Evolutionary conservation across 2,113 vertebrate genomes (phyloP).

Genomic region (Pogonocichla stellata): DNA sequence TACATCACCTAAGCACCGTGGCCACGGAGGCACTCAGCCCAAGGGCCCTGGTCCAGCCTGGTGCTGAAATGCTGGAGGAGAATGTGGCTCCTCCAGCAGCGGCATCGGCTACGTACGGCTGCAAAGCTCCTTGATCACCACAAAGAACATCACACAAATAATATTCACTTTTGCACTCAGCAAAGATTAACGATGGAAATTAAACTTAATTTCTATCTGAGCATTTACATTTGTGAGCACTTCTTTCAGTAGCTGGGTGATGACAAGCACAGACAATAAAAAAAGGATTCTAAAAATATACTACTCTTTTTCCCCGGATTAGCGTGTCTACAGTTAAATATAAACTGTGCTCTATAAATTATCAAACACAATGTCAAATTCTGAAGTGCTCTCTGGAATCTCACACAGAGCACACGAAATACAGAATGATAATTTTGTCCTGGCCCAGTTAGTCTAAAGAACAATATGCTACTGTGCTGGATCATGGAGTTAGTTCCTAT

Average conservation of each 20-base stretch:
- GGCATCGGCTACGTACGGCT: accelerated
- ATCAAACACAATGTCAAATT: slow-evolving; percentile 67
- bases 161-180: neutral
- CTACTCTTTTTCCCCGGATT: slow-evolving; percentile 48
- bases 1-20: neutral
- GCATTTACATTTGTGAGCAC: neutral
- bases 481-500: neutral
- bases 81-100: neutral
- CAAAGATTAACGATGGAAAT: neutral
- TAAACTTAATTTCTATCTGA: neutral
- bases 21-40: neutral
- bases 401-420: neutral
- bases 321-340: slow-evolving; percentile 66
- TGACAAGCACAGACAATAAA: slow-evolving; percentile 51
- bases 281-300: slow-evolving; percentile 58
- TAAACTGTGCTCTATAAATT: slow-evolving; percentile 63
- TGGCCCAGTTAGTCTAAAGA: slow-evolving; percentile 48
- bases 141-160: neutral
- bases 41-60: neutral
- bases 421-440: slow-evolving; percentile 31
- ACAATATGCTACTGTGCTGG: slow-evolving; percentile 2
- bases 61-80: neutral
- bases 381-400: slow-evolving; percentile 31
- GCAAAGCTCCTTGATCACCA: neutral
- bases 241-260: neutral